phyloP scores from a whole-genome alignment of 2,888 invertebrate species.

The Xanthostigma xanthostigma region DNA sequence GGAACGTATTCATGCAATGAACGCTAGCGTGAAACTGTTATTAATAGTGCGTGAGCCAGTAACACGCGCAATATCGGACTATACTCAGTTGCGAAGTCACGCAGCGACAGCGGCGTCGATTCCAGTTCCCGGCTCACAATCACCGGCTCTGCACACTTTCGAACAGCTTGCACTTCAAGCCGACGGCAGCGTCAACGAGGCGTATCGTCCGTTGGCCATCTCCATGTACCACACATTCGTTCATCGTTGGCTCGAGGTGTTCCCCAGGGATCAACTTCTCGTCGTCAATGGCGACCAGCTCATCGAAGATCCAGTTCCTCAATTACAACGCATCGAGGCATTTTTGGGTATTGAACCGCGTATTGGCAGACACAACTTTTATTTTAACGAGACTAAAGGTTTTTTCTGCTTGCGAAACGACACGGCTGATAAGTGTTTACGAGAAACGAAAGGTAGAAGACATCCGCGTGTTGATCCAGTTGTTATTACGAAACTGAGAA shows the following conservation, averaged over 20 bases:
- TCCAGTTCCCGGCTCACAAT: slow-evolving; percentile 23
- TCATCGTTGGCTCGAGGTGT: slow-evolving; percentile 82
- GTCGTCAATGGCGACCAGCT: slow-evolving; percentile 89
- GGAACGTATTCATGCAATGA: slow-evolving; percentile 86
- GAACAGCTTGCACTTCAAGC: slow-evolving; percentile 67
- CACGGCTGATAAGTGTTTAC: slow-evolving; percentile 69
- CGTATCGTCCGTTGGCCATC: slow-evolving; percentile 70
- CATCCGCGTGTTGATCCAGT: slow-evolving; percentile 74
- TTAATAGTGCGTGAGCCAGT: slow-evolving; percentile 93
- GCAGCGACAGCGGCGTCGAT: slow-evolving; percentile 46
- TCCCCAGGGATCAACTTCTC: slow-evolving; percentile 80
- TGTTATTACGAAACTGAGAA: slow-evolving; percentile 62
- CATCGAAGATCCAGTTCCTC: slow-evolving; percentile 79
- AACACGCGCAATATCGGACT: slow-evolving; percentile 90
- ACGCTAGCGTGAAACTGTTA: slow-evolving; percentile 77
- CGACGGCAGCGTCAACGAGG: slow-evolving; percentile 71
- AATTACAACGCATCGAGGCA: slow-evolving; percentile 71
- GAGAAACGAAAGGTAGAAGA: slow-evolving; percentile 65
- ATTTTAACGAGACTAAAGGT: slow-evolving; percentile 93
- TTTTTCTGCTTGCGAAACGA: slow-evolving; percentile 86
- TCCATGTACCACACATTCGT: slow-evolving; percentile 86
- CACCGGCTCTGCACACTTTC: slow-evolving; percentile 41
- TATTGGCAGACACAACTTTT: slow-evolving; percentile 76
- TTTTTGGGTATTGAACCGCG: slow-evolving; percentile 62
- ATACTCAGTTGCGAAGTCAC: slow-evolving; percentile 79